These are phyloP conservation scores for Oreohelix idahoensis DNA, from an alignment of 1,140 invertebrate genomes.

Conservation along the genomic window DNA sequence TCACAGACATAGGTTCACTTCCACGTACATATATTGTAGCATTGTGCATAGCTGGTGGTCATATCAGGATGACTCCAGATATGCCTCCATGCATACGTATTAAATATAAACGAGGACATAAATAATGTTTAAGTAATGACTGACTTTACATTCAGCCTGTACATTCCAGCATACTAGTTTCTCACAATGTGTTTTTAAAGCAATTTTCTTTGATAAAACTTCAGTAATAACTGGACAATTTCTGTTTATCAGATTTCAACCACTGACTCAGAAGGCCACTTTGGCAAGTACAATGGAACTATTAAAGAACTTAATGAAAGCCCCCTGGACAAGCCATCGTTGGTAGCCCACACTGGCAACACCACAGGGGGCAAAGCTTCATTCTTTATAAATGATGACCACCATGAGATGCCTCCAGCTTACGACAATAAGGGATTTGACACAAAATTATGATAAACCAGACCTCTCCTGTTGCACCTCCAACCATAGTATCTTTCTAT, in stretches of 20 bases:
- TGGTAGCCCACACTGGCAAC: background rate
- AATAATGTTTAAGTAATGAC: too few species aligned
- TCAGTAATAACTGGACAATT: background rate
- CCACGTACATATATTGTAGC: too few species aligned
- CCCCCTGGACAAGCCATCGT: background rate
- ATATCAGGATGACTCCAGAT: too few species aligned
- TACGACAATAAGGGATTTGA: slow-evolving; percentile 46
- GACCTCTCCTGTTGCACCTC: background rate
- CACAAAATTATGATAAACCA: slow-evolving; percentile 32
- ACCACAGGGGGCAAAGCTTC: slow-evolving; percentile 29
- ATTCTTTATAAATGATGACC: slow-evolving; percentile 46
- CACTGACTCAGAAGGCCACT: background rate
- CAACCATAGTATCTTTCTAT: background rate
- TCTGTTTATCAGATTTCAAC: background rate
- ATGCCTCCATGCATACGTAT: too few species aligned
- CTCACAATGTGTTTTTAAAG: too few species aligned
- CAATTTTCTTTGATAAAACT: background rate
- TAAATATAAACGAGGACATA: too few species aligned
- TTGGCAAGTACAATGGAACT: background rate
- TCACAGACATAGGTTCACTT: too few species aligned
- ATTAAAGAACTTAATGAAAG: background rate
- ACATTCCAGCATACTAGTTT: too few species aligned
- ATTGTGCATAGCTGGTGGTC: too few species aligned
- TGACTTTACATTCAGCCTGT: too few species aligned
- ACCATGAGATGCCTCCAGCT: slow-evolving; percentile 32